Percentiles rank a stretch among this genome's conserved stretches.
phyloP scores from a whole-genome alignment of 1,140 invertebrate genomes.

The Galleria mellonella region DNA sequence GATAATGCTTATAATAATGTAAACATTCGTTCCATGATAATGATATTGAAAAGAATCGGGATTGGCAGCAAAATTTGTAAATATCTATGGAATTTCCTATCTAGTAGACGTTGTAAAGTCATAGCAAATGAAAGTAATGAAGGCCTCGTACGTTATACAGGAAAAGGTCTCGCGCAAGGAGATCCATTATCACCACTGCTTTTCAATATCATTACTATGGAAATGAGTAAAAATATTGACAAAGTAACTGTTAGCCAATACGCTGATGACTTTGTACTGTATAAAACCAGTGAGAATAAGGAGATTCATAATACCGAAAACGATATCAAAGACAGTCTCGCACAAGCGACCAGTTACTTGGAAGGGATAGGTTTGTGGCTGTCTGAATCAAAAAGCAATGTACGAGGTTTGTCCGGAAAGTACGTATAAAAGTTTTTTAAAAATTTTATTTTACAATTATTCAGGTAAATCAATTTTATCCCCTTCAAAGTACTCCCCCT shows the following conservation, averaged over 20 bases:
- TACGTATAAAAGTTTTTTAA: too few relatives aligned
- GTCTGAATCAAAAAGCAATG: neutral
- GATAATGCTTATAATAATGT: constrained; percentile 6
- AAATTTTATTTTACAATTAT: too few relatives aligned
- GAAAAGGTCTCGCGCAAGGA: neutral
- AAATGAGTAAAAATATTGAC: neutral
- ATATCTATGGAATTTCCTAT: neutral
- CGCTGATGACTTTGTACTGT: neutral
- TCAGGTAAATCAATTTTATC: too few relatives aligned
- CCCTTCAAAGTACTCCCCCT: too few relatives aligned
- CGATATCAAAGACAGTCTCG: neutral
- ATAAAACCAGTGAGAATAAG: neutral
- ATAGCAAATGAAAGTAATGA: neutral
- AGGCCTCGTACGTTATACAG: neutral
- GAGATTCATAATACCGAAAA: neutral
- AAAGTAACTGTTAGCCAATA: neutral
- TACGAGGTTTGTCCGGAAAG: too few relatives aligned
- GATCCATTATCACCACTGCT: neutral
- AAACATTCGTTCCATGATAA: neutral
- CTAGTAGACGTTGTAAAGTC: neutral
- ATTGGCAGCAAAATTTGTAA: constrained; percentile 1
- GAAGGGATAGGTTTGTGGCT: neutral
- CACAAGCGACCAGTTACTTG: too few relatives aligned
- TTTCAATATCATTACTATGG: neutral
- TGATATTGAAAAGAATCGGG: neutral